These are phyloP conservation scores for Agapostemon virescens DNA, from an alignment of 2,888 invertebrate species.

Conservation along the genomic window DNA sequence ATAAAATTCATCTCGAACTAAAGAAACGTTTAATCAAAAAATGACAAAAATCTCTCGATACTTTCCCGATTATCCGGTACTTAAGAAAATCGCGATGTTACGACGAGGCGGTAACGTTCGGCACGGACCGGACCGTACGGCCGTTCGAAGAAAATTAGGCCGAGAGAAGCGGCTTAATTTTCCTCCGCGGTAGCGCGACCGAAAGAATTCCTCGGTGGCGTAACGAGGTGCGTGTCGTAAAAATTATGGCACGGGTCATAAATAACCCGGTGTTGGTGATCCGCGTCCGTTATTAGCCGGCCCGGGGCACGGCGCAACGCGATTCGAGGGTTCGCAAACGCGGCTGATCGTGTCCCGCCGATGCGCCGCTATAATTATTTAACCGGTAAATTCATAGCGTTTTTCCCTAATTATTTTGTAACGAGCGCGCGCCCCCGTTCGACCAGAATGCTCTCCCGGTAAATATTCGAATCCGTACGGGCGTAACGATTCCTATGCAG, in stretches of 20 bases:
- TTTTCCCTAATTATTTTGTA: neutral
- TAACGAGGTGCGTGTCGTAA: neutral
- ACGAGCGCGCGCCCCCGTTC: neutral
- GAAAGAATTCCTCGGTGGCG: neutral
- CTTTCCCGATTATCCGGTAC: too few species aligned
- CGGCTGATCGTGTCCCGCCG: too few species aligned
- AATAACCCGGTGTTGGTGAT: neutral
- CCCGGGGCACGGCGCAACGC: neutral
- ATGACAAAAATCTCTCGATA: too few species aligned
- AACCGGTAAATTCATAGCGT: neutral
- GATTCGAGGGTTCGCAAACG: neutral
- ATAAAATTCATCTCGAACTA: too few species aligned
- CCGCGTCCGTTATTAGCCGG: neutral
- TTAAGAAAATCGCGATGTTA: too few species aligned
- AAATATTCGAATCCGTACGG: slow-evolving; percentile 7
- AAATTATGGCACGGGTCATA: neutral
- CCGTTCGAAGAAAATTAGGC: too few species aligned
- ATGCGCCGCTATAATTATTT: neutral
- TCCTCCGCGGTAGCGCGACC: neutral
- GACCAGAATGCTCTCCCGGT: slow-evolving; percentile 5
- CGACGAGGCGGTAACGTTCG: too few species aligned
- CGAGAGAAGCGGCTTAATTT: too few species aligned
- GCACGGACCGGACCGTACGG: too few species aligned
- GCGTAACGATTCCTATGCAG: neutral
- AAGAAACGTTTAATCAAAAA: too few species aligned